phyloP scores from a whole-genome alignment of 2,888 invertebrate genomes.

The Alviniconcha strummeri region DNA sequence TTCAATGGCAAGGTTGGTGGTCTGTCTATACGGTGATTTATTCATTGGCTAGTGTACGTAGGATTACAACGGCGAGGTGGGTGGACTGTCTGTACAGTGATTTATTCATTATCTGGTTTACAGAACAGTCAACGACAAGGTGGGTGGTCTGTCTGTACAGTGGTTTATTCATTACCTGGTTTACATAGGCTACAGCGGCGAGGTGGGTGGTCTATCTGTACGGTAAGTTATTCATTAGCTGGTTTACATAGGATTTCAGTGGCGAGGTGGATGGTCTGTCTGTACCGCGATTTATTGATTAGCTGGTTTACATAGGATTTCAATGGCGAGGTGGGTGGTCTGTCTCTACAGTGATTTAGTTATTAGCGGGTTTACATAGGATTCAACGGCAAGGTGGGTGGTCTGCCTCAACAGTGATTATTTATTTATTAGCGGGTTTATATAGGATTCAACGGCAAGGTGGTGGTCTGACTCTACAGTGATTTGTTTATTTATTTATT shows the following conservation, averaged over 20 bases:
- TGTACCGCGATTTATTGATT: not conserved
- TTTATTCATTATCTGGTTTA: not conserved
- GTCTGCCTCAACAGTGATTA: not conserved
- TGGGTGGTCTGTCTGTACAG: slow-evolving; percentile 1
- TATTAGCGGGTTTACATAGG: slow-evolving; percentile 23
- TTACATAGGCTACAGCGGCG: slow-evolving; percentile 37
- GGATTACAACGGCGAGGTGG: not conserved
- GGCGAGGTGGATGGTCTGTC: slow-evolving; percentile 21
- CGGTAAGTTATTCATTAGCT: not conserved
- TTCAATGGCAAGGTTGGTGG: not conserved
- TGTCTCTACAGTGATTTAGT: not conserved
- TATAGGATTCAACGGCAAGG: not conserved
- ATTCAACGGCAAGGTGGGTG: slow-evolving; percentile 33
- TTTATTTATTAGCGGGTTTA: not conserved
- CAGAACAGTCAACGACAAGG: too few relatives aligned
- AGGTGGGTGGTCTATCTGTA: slow-evolving; percentile 12
- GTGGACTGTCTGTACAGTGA: not conserved
- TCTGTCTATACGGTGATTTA: not conserved
- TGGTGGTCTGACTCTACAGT: not conserved
- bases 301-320: slow-evolving; percentile 25
- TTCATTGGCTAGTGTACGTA: not conserved
- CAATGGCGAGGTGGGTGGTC: slow-evolving; percentile 35
- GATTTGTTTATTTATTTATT: not conserved
- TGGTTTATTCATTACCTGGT: not conserved
- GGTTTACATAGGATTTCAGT: slow-evolving; percentile 31